Base-by-base conservation (phyloP, 2,797 vertebrate genomes). In the Pseudochaenichthys georgianus region DNA sequence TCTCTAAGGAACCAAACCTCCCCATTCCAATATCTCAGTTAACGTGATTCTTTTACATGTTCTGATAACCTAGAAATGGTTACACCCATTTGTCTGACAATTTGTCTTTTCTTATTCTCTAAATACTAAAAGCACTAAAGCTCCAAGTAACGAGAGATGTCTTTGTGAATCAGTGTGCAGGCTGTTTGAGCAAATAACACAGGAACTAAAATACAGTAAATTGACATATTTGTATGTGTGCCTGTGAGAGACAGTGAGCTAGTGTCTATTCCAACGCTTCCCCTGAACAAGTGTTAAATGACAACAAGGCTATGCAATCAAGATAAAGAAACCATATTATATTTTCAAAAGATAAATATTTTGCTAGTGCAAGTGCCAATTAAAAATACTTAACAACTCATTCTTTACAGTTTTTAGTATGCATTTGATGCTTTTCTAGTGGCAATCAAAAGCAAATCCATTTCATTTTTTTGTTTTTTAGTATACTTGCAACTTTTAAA, bases 11-110 rank as follows among this genome's bases (percentile, higher is more conserved):
- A 84, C 88, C 61, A 65, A 76, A 80, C 80, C 38, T 79, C 79
- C 64, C 38, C 19, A 63, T 52, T 51, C 80, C 61, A 83, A 71
- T 52, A 85, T 82, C 67, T 72, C 60, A 66, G 50, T 78, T 61
- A 64, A 88, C 89, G 70, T 77, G 73, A 83, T 82, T 90, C 80
- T 57, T 91, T 88, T 87, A 90, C 73, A 89, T 73, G 85, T 73
- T 89, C 82, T 66, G 21, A 76, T 81, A 80, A 83, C 63, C 86
- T 71, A 64, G 75, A 84, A 81, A 89, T 85, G 23, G 23, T 58
- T 67, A 64, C 58, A 67, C 61, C 45, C 63, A 48, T 81, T 83
- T 82, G 70, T 84, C 70, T 81, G 4, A 5, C 28, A 28, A 28
- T 28, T 28, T 28, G 28, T 28, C 4, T 28, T 28, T 28, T 28